Evolutionary conservation across 2,888 invertebrate species (phyloP).

Genomic region (Taenaris catops): DNA sequence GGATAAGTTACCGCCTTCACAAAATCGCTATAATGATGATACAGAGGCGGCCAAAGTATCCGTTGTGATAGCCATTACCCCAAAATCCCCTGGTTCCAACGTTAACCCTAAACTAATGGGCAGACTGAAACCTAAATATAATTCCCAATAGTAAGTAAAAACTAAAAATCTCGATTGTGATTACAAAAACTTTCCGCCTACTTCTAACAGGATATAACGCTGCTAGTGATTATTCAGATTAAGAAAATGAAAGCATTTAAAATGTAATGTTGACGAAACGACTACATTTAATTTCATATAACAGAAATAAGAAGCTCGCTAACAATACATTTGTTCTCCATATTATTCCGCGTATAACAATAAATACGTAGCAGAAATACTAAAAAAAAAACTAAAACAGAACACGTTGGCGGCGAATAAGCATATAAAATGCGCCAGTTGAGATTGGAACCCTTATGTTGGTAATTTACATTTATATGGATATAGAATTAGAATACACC

Average conservation of each 20-base stretch:
- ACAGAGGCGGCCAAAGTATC: no score
- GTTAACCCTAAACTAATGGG: no score
- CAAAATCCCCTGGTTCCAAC: no score
- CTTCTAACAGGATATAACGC: no score
- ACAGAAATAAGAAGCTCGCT: background rate
- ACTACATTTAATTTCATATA: background rate
- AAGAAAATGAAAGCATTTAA: background rate
- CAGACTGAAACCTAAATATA: no score
- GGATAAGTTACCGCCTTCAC: no score
- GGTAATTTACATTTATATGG: conserved; percentile 25
- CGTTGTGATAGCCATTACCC: no score
- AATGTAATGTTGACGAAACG: background rate
- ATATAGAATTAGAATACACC: conserved; percentile 20
- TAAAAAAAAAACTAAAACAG: conserved; percentile 11
- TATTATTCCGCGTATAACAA: conserved; percentile 4
- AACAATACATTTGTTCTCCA: background rate
- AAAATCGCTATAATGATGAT: no score
- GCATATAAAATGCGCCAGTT: conserved; percentile 11
- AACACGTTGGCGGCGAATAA: conserved; percentile 11
- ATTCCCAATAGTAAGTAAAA: no score
- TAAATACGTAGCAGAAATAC: conserved; percentile 1
- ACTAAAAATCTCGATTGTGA: no score
- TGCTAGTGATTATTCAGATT: no score
- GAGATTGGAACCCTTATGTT: conserved; percentile 16
- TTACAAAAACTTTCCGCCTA: no score